Base-by-base conservation (phyloP, 2,888 invertebrate genomes). In the Rhabditoides inermis region DNA sequence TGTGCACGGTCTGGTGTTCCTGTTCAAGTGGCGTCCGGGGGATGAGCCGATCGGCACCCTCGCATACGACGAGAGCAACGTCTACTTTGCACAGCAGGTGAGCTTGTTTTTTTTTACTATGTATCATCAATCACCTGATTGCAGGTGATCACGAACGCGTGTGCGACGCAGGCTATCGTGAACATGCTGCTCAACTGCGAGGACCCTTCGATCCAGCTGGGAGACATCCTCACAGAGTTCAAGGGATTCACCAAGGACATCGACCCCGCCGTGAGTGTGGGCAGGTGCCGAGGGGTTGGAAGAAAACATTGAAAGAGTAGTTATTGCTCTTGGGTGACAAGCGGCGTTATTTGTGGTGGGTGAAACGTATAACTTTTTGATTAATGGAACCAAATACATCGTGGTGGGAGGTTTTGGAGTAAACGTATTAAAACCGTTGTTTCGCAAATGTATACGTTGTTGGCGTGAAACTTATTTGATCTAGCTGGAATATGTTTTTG, bases 81-180 rank as follows among this genome's bases (percentile, higher is more conserved):
- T 98, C 69, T 98, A 91, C 80, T 98, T 98, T 81, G 94, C 95
- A 2, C 89, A 90, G 79, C 95, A 95, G 84, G 92, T 89, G 71
- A 0, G 39, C 23, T 32, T 25, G 10, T 32, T 32, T 12, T 32
- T 10, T 10, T 10, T 32, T 12, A 10, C 15, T 10, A 32, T 12
- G 15, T 32, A 12, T 32, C 10, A 10, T 32, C 10, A 32, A 32
- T 12, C 15, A 15, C 15, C 10, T 12, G 1, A 10, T 78, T 78
- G 12, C 75, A 87, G 86, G 86, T 90, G 18, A 95, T 98, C 73
- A 90, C 90, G 77, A 98, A 98, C 82, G 95, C 95, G 0, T 98
- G 98, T 80, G 98, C 98, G 1, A 95, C 95, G 0, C 94, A 98
- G 80, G 98, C 98, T 0, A 88, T 99, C 57, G 81, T 99, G 51